A percentile compares a stretch with the other conserved stretches of the same genome.
These are phyloP conservation scores for Sinonovacula constricta DNA, from an alignment of 1,140 invertebrate species.

Conservation along the genomic window DNA sequence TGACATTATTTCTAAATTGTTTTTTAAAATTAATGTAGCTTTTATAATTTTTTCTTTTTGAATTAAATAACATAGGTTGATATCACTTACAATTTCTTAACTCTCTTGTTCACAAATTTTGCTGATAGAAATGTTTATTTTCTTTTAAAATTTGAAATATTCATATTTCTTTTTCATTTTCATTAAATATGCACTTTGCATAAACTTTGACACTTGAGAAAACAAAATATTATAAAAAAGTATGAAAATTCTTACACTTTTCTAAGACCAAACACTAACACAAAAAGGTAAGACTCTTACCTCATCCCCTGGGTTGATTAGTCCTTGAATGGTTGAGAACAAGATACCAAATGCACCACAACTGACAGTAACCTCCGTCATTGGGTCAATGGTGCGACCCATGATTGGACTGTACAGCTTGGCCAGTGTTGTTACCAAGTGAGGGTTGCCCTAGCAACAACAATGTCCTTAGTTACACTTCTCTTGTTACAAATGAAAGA, in stretches of 20 bases:
- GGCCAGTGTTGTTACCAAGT: conserved; percentile 90
- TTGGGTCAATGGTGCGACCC: conserved; percentile 86
- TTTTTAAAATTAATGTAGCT: too few relatives aligned
- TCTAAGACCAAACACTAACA: not conserved
- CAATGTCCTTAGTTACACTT: too few relatives aligned
- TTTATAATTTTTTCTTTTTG: too few relatives aligned
- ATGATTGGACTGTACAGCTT: conserved; percentile 92
- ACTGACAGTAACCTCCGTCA: conserved; percentile 92
- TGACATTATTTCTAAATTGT: too few relatives aligned
- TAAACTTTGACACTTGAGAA: too few relatives aligned
- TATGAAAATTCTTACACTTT: not conserved
- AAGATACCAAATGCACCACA: conserved; percentile 93
- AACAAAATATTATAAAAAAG: too few relatives aligned
- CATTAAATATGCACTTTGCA: not conserved
- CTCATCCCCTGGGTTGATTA: conserved; percentile 90
- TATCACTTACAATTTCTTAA: too few relatives aligned
- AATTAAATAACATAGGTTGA: too few relatives aligned
- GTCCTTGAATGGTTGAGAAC: conserved; percentile 87
- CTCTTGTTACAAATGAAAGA: too few relatives aligned
- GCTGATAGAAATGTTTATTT: too few relatives aligned
- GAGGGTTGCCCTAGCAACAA: conserved; percentile 97
- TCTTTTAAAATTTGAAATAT: too few relatives aligned
- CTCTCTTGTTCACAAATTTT: too few relatives aligned
- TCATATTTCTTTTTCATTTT: not conserved
- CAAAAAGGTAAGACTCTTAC: conserved; percentile 79